Evolutionary conservation across 2,113 vertebrate species (phyloP).

Genomic region (Amia ocellicauda): DNA sequence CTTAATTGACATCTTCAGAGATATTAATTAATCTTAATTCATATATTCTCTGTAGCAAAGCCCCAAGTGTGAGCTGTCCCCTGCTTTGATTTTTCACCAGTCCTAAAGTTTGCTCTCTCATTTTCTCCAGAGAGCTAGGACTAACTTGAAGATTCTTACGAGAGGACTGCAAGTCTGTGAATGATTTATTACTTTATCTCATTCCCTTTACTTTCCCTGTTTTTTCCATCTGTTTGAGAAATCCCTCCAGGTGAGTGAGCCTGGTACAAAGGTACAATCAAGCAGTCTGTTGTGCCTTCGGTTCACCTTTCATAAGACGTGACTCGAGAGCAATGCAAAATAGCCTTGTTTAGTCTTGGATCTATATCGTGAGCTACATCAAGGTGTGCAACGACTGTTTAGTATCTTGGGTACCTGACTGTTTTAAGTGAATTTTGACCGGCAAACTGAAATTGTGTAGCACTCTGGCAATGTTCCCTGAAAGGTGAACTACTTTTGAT

Average conservation of each 20-base stretch:
- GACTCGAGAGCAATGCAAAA: too few species aligned
- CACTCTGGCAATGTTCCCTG: too few species aligned
- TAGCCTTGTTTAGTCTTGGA: too few species aligned
- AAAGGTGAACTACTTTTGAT: too few species aligned
- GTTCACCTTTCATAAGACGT: too few species aligned
- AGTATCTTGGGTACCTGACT: too few species aligned
- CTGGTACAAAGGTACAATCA: too few species aligned
- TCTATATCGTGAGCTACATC: too few species aligned
- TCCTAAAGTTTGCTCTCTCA: background rate
- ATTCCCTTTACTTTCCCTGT: background rate
- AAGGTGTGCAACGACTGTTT: too few species aligned
- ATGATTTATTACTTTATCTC: conserved; percentile 1
- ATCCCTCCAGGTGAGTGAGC: background rate
- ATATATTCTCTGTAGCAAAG: conserved; percentile 1
- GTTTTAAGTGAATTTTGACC: too few species aligned
- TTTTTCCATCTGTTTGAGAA: background rate
- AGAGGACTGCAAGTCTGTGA: background rate
- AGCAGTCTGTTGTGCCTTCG: too few species aligned
- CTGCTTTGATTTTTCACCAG: background rate
- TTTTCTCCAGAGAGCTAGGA: background rate
- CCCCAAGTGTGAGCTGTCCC: background rate
- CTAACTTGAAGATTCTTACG: background rate
- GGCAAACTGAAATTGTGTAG: too few species aligned
- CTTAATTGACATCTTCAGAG: conserved; percentile 19
- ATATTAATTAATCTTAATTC: conserved; percentile 19